phyloP scores from a whole-genome alignment of 2,888 invertebrate species.

The Ennomos quercinarius region DNA sequence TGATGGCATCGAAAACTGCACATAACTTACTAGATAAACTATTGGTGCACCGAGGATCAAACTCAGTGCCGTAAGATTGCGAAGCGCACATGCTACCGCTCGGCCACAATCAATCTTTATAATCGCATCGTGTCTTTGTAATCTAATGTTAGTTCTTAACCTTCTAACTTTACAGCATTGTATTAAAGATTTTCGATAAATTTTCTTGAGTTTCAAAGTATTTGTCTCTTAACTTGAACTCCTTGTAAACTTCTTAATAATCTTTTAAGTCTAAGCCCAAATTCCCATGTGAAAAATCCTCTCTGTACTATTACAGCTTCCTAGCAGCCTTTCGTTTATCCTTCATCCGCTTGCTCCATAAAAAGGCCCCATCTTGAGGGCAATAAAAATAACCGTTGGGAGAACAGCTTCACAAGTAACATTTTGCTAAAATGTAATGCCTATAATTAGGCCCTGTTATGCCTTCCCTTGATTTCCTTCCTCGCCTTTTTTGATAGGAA shows the following conservation, averaged over 20 bases:
- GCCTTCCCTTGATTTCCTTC: conserved; percentile 34
- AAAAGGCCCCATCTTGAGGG: conserved; percentile 38
- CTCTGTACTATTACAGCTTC: conserved; percentile 10
- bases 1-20: no score
- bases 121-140: no score
- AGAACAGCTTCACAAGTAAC: conserved; percentile 40
- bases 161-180: neutral
- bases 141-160: neutral
- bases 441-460: conserved; percentile 42
- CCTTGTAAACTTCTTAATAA: conserved; percentile 10
- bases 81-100: no score
- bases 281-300: conserved; percentile 25
- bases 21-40: no score
- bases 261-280: conserved; percentile 9
- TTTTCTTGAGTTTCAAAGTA: neutral
- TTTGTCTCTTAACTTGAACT: no score
- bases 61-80: no score
- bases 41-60: no score
- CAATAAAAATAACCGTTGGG: conserved; percentile 42
- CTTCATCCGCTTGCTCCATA: conserved; percentile 28
- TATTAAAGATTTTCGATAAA: no score
- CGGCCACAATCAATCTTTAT: no score
- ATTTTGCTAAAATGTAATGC: conserved; percentile 41
- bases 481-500: conserved; percentile 30
- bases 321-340: conserved; percentile 23